Evolutionary conservation across 2,113 vertebrate species (phyloP).

Genomic region (Rutilus rutilus): DNA sequence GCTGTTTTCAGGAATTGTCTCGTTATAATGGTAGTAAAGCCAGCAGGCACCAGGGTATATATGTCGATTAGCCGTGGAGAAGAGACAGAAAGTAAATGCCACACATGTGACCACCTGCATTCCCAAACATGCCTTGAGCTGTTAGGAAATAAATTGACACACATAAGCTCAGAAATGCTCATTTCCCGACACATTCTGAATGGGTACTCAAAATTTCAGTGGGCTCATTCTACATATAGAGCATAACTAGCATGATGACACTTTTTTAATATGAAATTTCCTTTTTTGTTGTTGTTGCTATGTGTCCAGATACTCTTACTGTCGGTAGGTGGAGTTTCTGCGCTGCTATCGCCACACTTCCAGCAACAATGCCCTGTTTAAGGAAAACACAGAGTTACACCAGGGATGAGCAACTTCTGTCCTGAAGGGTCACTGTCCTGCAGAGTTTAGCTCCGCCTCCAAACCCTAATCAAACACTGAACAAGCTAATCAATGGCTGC

Average conservation of each 20-base stretch:
- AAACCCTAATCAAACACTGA: too few relatives aligned
- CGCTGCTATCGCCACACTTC: conserved; percentile 69
- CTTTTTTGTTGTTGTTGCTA: not conserved
- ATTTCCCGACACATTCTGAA: not conserved
- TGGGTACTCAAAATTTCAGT: not conserved
- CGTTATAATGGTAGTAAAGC: not conserved
- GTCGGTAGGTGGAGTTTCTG: conserved; percentile 70
- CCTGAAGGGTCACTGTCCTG: too few relatives aligned
- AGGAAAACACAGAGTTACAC: not conserved
- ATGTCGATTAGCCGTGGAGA: not conserved
- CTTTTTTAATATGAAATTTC: not conserved
- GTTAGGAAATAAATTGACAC: conserved; percentile 30
- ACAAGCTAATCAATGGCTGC: too few relatives aligned
- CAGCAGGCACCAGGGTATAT: rapidly evolving
- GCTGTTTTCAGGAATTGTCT: not conserved
- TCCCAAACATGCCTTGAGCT: conserved; percentile 74
- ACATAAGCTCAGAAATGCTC: not conserved
- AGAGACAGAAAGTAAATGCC: conserved; percentile 49
- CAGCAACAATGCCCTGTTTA: conserved; percentile 68
- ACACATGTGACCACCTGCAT: conserved; percentile 67
- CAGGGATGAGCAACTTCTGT: too few relatives aligned
- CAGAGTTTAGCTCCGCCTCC: too few relatives aligned
- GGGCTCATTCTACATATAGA: not conserved
- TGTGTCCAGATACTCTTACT: conserved; percentile 59
- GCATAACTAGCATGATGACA: not conserved